A percentile compares a stretch with the other conserved stretches of the same genome.
phyloP scores from a whole-genome alignment of 2,797 vertebrate genomes.

The Moxostoma hubbsi region DNA sequence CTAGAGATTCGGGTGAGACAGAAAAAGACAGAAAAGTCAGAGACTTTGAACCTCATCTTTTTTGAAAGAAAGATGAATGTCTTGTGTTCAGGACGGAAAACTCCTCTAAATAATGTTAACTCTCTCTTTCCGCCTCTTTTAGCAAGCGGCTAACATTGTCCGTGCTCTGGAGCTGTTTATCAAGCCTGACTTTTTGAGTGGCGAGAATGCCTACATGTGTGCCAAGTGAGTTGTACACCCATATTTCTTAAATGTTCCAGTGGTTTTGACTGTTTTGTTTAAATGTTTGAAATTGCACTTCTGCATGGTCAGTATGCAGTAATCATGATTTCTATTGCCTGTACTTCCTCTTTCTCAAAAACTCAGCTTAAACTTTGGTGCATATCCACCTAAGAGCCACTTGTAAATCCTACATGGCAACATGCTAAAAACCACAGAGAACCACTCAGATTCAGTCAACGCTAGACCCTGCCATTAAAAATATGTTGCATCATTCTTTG shows the following conservation, averaged over 20 bases:
- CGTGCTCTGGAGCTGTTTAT: slow-evolving; percentile 93
- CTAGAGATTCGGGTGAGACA: slow-evolving; percentile 90
- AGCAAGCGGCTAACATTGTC: slow-evolving; percentile 90
- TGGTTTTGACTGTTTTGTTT: too few relatives aligned
- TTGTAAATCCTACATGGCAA: neutral
- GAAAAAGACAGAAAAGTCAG: neutral
- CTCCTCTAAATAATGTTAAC: neutral
- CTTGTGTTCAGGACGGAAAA: neutral
- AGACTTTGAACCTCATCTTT: neutral
- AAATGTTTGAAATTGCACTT: too few relatives aligned
- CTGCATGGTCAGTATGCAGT: too few relatives aligned
- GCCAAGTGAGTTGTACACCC: slow-evolving; percentile 81
- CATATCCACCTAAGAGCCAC: neutral
- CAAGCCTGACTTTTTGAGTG: slow-evolving; percentile 88
- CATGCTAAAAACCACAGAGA: too few relatives aligned
- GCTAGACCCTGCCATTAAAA: too few relatives aligned
- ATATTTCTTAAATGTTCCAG: neutral
- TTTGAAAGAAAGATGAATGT: neutral
- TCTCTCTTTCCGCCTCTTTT: slow-evolving; percentile 55
- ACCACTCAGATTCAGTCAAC: too few relatives aligned
- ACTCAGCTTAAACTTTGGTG: too few relatives aligned
- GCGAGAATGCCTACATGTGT: slow-evolving; percentile 98
- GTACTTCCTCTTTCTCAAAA: too few relatives aligned
- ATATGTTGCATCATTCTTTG: neutral
- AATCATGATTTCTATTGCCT: too few relatives aligned